phyloP scores from a whole-genome alignment of 2,113 vertebrate species.

The Takifugu bimaculatus region DNA sequence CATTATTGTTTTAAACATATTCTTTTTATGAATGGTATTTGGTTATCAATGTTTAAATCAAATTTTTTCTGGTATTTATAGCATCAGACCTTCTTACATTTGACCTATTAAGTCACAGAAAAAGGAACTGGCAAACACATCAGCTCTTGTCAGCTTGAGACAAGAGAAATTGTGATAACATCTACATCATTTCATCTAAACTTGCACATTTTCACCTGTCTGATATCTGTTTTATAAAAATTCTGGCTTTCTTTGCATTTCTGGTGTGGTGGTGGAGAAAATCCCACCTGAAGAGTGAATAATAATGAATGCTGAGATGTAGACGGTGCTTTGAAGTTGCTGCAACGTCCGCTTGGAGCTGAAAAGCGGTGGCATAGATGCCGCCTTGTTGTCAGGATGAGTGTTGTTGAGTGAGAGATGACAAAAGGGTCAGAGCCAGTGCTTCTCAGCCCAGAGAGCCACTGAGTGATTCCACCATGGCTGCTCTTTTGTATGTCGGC shows the following conservation, averaged over 20 bases:
- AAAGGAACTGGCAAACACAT: no score
- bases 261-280: constrained; percentile 28
- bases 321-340: constrained; percentile 67
- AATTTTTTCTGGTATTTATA: no score
- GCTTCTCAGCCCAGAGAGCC: constrained; percentile 38
- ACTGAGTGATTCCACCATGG: constrained; percentile 28
- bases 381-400: constrained; percentile 68
- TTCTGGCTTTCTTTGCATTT: constrained; percentile 13
- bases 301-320: constrained; percentile 48
- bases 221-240: constrained; percentile 21
- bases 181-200: no score
- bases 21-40: no score
- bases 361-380: constrained; percentile 63
- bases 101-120: no score
- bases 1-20: no score
- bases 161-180: no score
- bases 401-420: constrained; percentile 49
- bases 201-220: no score
- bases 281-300: constrained; percentile 45
- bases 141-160: no score
- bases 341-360: constrained; percentile 68
- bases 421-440: constrained; percentile 59
- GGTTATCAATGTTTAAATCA: no score
- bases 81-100: no score
- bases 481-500: constrained; percentile 26